phyloP scores from a whole-genome alignment of 1,140 invertebrate genomes.

The Drosophila leontia region DNA sequence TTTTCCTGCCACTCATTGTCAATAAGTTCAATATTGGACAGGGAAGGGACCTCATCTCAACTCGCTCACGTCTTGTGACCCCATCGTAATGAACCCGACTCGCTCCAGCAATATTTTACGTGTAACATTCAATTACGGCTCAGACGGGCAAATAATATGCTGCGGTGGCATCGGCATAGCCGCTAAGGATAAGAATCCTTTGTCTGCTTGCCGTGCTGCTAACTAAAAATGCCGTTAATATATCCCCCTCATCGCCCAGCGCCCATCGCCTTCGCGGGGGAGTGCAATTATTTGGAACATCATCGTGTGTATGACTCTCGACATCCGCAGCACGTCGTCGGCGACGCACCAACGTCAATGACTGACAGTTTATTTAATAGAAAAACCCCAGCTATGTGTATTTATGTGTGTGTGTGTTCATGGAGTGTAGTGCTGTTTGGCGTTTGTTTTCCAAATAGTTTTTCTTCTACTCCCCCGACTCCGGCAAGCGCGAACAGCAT shows the following conservation, averaged over 20 bases:
- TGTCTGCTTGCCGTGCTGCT: conserved; percentile 40
- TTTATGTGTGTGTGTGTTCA: conserved; percentile 13
- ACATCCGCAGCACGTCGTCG: conserved; percentile 26
- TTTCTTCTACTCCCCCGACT: conserved; percentile 1
- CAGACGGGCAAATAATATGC: conserved; percentile 50
- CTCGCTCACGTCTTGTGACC: conserved; percentile 32
- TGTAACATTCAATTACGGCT: conserved; percentile 68
- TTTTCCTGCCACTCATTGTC: conserved; percentile 23
- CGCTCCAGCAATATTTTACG: conserved; percentile 65
- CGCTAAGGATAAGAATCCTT: conserved; percentile 28
- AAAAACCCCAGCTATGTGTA: conserved; percentile 47
- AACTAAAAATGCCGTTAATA: conserved; percentile 61
- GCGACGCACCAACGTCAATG: conserved; percentile 57
- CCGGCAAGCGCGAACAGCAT: conserved; percentile 6
- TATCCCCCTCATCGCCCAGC: neutral
- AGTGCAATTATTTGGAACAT: conserved; percentile 66
- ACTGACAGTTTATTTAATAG: conserved; percentile 78
- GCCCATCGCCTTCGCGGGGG: neutral
- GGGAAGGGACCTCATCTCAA: conserved; percentile 2
- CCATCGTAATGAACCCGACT: conserved; percentile 36
- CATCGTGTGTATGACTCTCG: conserved; percentile 69
- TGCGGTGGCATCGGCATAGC: conserved; percentile 31
- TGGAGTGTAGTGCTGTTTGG: conserved; percentile 22
- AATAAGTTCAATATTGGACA: conserved; percentile 15
- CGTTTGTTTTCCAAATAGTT: conserved; percentile 59